These are phyloP conservation scores for Thinocorus orbignyianus DNA, from an alignment of 2,113 vertebrate species.

Conservation along the genomic window DNA sequence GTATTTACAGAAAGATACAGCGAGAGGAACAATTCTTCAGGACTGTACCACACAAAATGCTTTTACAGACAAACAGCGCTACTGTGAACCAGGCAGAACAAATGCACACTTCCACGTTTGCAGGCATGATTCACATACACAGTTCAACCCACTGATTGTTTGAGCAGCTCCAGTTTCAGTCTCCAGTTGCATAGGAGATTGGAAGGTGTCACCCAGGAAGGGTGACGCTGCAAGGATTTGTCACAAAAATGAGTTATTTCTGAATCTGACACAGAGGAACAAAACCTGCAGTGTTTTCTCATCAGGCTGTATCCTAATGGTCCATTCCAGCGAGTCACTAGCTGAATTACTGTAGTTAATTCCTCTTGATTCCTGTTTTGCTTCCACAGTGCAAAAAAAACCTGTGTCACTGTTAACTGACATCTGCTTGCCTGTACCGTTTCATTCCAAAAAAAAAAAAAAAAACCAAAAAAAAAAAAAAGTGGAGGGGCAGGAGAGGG, in stretches of 20 bases:
- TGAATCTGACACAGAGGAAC: neutral
- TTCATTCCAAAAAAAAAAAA: neutral
- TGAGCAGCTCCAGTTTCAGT: conserved; percentile 58
- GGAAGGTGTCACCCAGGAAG: neutral
- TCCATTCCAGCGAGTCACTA: neutral
- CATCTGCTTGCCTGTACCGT: conserved; percentile 22
- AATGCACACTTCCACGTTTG: neutral
- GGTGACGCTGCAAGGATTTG: conserved; percentile 2
- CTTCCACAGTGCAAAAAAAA: conserved; percentile 16
- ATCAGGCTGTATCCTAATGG: conserved; percentile 48
- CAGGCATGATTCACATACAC: conserved; percentile 19
- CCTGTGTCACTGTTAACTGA: neutral
- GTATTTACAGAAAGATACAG: conserved; percentile 35
- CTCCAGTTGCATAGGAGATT: conserved; percentile 29
- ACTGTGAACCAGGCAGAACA: conserved; percentile 22
- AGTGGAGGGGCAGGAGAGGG: neutral
- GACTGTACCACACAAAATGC: conserved; percentile 23
- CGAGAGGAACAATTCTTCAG: neutral
- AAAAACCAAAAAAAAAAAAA: neutral
- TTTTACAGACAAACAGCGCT: conserved; percentile 46
- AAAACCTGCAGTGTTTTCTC: neutral
- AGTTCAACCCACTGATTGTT: conserved; percentile 17
- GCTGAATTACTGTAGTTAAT: neutral
- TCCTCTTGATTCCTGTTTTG: neutral
- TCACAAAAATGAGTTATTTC: conserved; percentile 43